A percentile compares a stretch with the other conserved stretches of the same genome.
Conservation (phyloP, 2,797 vertebrate species). For the Tangara arthus region DNA sequence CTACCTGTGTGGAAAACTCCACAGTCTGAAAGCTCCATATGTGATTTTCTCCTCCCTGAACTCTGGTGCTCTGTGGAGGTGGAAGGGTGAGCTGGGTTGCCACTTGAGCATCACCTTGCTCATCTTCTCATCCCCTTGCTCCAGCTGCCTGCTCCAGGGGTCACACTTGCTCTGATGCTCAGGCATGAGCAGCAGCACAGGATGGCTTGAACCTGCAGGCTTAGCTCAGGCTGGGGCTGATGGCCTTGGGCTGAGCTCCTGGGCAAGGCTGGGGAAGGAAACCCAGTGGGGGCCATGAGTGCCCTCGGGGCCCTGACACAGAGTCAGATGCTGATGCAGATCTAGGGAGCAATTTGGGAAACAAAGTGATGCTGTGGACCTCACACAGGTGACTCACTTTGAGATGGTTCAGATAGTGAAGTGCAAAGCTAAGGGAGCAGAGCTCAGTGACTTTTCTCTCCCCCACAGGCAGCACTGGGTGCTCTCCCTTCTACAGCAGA, state of each 20-base stretch:
- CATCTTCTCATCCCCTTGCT: neutral
- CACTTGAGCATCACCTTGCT: neutral
- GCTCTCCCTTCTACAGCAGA: neutral
- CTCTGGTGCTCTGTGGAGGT: accelerated
- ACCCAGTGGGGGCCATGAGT: neutral
- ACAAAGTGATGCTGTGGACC: neutral
- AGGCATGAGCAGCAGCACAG: neutral
- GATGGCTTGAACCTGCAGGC: neutral
- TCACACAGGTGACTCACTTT: neutral
- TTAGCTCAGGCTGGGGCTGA: neutral
- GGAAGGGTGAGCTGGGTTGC: neutral
- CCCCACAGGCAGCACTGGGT: neutral
- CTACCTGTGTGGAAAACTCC: neutral
- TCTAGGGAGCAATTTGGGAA: neutral
- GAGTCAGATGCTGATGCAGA: neutral
- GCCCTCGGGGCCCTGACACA: neutral
- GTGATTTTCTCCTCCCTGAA: neutral
- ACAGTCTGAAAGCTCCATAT: neutral
- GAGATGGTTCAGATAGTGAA: neutral
- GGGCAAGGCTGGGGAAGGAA: neutral
- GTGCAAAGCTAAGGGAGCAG: neutral
- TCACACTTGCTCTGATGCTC: neutral
- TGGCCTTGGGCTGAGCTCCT: neutral
- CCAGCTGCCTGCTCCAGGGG: neutral
- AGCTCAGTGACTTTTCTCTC: neutral